phyloP scores from a whole-genome alignment of 2,888 invertebrate species.

The Trachelus troglodyta region DNA sequence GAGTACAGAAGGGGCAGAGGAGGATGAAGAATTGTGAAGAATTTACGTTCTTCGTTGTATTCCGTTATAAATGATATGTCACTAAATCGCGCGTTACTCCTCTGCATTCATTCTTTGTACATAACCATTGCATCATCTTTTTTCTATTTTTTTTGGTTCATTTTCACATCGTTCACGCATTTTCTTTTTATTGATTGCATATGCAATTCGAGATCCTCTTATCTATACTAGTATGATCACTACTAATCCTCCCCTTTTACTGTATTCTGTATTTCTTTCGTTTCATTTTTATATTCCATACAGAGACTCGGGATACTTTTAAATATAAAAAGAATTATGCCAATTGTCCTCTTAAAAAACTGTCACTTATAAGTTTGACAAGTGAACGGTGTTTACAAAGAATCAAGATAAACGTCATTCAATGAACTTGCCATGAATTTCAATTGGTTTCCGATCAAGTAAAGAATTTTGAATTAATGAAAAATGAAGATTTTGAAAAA shows the following conservation, averaged over 20 bases:
- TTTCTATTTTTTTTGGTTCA: slow-evolving; percentile 26
- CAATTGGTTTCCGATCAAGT: neutral
- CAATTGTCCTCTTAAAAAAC: neutral
- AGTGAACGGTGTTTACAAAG: neutral
- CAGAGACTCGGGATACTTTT: neutral
- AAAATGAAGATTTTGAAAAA: neutral
- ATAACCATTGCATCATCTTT: slow-evolving; percentile 9
- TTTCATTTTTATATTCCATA: neutral
- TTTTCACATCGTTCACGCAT: slow-evolving; percentile 14
- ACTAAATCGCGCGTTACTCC: slow-evolving; percentile 4
- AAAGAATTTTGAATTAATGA: neutral
- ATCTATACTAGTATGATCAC: slow-evolving; percentile 9
- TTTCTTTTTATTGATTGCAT: slow-evolving; percentile 54
- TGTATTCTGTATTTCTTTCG: neutral
- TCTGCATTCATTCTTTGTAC: slow-evolving; percentile 26
- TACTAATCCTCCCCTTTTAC: neutral
- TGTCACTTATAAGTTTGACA: neutral
- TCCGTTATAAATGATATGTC: slow-evolving; percentile 23
- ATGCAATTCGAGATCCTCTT: slow-evolving; percentile 51
- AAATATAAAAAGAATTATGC: neutral
- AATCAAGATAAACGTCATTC: neutral
- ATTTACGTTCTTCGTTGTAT: slow-evolving; percentile 39
- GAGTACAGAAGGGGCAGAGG: neutral
- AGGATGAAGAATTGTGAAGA: neutral
- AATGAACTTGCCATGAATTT: neutral